Evolutionary conservation across 2,888 invertebrate species (phyloP).

Genomic region (Lepetodrilus schrolli): DNA sequence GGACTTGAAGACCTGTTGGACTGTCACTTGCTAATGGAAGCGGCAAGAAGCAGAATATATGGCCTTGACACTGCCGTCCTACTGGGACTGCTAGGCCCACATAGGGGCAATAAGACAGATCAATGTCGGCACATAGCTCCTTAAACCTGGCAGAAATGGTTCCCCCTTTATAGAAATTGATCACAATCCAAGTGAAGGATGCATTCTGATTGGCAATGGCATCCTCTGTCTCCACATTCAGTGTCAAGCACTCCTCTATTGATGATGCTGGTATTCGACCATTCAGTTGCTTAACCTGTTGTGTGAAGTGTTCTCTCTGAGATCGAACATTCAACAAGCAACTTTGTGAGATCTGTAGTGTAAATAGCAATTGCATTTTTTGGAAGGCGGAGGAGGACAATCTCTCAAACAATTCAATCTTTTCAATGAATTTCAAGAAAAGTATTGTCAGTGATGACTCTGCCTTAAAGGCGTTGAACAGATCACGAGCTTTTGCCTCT

Average conservation of each 20-base stretch:
- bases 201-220: background rate
- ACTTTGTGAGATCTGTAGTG: background rate
- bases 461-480: slow-evolving; percentile 57
- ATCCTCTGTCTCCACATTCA: background rate
- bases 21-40: slow-evolving; percentile 60
- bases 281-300: background rate
- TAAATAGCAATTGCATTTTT: slow-evolving; percentile 12
- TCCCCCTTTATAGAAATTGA: slow-evolving; percentile 46
- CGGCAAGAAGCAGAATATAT: slow-evolving; percentile 72
- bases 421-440: slow-evolving; percentile 64
- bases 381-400: background rate
- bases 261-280: slow-evolving; percentile 13
- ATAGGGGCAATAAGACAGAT: slow-evolving; percentile 53
- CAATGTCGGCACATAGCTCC: slow-evolving; percentile 32
- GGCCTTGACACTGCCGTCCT: slow-evolving; percentile 46
- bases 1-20: slow-evolving; percentile 69
- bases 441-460: slow-evolving; percentile 63
- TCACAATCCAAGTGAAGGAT: slow-evolving; percentile 45
- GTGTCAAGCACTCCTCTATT: background rate
- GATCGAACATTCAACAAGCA: background rate
- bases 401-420: slow-evolving; percentile 50
- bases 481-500: slow-evolving; percentile 48
- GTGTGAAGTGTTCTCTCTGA: slow-evolving; percentile 14
- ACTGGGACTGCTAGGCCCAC: slow-evolving; percentile 58
- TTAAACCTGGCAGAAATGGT: slow-evolving; percentile 41